Conservation (phyloP, 2,888 invertebrate genomes). For the Macaria notata region DNA sequence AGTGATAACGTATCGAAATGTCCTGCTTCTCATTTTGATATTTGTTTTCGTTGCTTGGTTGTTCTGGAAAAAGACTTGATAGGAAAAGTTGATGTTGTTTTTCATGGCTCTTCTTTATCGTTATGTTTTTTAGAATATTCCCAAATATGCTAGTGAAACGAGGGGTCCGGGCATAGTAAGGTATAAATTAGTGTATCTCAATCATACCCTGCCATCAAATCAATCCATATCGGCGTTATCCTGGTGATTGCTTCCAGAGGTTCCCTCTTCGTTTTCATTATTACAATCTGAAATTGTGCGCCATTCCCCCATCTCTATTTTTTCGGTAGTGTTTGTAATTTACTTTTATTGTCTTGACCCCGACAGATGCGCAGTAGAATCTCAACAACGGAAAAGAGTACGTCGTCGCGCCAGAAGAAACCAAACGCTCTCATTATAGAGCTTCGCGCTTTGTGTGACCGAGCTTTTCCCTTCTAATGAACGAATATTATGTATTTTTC, state of each 20-base stretch:
- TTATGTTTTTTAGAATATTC: no score
- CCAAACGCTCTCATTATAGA: conserved; percentile 7
- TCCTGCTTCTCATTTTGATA: no score
- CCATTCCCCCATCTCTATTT: conserved; percentile 12
- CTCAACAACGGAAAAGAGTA: conserved; percentile 8
- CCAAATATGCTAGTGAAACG: no score
- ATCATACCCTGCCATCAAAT: no score
- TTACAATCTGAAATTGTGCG: conserved; percentile 20
- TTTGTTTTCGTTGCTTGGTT: no score
- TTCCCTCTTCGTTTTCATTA: conserved; percentile 18
- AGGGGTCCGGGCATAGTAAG: no score
- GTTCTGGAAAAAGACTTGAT: no score
- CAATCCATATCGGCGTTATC: conserved; percentile 1
- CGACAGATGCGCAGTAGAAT: conserved; percentile 23
- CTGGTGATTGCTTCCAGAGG: conserved; percentile 9
- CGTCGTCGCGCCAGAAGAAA: conserved; percentile 9
- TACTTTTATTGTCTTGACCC: conserved; percentile 22
- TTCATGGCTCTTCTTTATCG: no score
- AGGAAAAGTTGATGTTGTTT: no score
- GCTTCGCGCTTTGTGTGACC: background rate
- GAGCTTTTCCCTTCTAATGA: background rate
- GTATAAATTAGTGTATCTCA: no score
- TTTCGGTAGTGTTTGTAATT: conserved; percentile 26
- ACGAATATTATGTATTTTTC: background rate
- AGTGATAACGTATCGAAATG: background rate